A percentile compares a stretch with the other conserved stretches of the same genome.
Conservation (phyloP, 2,888 invertebrate genomes). For the Pammene aurita region DNA sequence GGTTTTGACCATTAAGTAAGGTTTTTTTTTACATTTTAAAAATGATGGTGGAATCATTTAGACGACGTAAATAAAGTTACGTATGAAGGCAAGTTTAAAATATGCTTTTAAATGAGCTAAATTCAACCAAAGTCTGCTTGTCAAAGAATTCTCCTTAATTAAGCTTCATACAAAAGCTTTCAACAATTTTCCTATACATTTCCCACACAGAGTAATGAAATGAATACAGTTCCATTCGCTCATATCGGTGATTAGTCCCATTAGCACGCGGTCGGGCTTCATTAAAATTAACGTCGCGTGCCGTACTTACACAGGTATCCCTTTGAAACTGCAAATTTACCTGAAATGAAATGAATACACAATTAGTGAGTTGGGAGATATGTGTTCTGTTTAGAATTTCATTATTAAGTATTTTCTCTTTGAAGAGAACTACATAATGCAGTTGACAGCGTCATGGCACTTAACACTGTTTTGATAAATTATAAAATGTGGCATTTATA, state of each 20-base stretch:
- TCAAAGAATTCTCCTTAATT: conserved; percentile 3
- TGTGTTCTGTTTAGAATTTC: neutral
- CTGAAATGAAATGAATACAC: conserved; percentile 37
- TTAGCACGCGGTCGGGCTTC: conserved; percentile 30
- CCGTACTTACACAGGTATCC: conserved; percentile 31
- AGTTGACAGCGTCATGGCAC: too few species aligned
- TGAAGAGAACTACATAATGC: too few species aligned
- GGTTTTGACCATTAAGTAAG: too few species aligned
- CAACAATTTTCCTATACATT: conserved; percentile 23
- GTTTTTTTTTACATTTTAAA: too few species aligned
- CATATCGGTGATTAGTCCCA: conserved; percentile 33
- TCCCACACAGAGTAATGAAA: conserved; percentile 7
- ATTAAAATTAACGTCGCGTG: conserved; percentile 36
- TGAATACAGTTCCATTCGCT: neutral
- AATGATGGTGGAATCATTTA: too few species aligned
- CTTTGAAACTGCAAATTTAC: conserved; percentile 36
- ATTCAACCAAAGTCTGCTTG: neutral
- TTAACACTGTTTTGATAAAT: too few species aligned
- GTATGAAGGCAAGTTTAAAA: too few species aligned
- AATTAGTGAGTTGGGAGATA: conserved; percentile 24
- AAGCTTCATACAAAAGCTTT: conserved; percentile 13
- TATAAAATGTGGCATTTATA: too few species aligned
- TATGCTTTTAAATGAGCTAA: too few species aligned
- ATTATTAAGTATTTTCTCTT: neutral
- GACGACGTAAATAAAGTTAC: too few species aligned